phyloP scores from a whole-genome alignment of 37 sponge, comb jelly and placozoan species.

The Bolinopsis microptera region DNA sequence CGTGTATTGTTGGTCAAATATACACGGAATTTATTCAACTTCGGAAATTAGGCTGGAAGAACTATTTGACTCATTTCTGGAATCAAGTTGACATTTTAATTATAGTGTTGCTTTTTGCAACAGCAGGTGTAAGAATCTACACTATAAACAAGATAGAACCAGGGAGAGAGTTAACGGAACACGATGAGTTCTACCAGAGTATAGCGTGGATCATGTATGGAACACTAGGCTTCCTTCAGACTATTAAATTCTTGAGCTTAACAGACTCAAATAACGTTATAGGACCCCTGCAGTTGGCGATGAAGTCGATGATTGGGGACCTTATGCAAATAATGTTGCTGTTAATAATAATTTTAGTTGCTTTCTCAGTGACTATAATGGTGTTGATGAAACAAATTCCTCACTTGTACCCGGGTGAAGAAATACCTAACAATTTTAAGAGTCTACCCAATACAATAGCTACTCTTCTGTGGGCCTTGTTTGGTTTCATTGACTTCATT shows the following conservation, averaged over 20 bases:
- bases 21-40: conserved; percentile 43
- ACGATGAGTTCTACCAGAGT: background rate
- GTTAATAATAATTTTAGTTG: background rate
- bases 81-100: conserved; percentile 25
- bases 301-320: conserved; percentile 62
- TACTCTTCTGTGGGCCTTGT: conserved; percentile 33
- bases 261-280: conserved; percentile 54
- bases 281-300: conserved; percentile 52
- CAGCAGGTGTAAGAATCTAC: conserved; percentile 15
- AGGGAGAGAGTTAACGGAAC: background rate
- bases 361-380: conserved; percentile 1
- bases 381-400: conserved; percentile 39
- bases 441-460: background rate
- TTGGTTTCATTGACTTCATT: conserved; percentile 53
- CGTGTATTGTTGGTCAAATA: conserved; percentile 42
- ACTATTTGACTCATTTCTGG: conserved; percentile 54
- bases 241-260: conserved; percentile 43
- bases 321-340: conserved; percentile 43
- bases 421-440: background rate
- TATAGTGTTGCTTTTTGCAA: background rate
- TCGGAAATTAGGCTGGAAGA: conserved; percentile 60
- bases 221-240: conserved; percentile 44
- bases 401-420: background rate
- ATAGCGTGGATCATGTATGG: conserved; percentile 48
- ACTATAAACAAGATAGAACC: background rate